Evolutionary conservation across 2,113 vertebrate genomes (phyloP).

Genomic region (Rhynchomys soricoides): DNA sequence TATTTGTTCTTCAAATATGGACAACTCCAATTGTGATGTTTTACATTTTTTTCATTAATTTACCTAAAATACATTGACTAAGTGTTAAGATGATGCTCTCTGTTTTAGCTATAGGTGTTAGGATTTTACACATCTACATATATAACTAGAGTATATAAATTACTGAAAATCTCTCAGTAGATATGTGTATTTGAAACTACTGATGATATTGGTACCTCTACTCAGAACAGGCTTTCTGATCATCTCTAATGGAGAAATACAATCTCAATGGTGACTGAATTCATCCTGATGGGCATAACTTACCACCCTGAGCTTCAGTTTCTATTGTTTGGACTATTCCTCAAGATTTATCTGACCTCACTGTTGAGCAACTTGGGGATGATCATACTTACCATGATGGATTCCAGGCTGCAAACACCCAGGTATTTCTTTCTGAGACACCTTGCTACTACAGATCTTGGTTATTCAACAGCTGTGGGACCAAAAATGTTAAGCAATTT

Average conservation of each 20-base stretch:
- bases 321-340: neutral
- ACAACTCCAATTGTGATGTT: neutral
- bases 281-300: neutral
- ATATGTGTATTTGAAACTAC: neutral
- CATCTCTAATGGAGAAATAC: neutral
- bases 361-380: too few species aligned
- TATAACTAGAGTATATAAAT: neutral
- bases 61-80: neutral
- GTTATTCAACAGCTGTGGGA: neutral
- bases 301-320: too few species aligned
- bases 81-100: neutral
- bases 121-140: neutral
- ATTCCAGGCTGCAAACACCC: neutral
- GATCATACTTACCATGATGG: neutral
- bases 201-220: neutral
- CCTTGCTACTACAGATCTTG: neutral
- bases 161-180: neutral
- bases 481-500: neutral
- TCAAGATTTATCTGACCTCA: neutral
- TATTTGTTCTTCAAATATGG: neutral
- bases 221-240: neutral
- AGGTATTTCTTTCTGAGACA: neutral
- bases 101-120: neutral
- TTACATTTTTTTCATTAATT: too few species aligned
- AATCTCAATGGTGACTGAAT: neutral